These are phyloP conservation scores for Papilio helenus DNA, from an alignment of 1,140 invertebrate species.

Conservation along the genomic window DNA sequence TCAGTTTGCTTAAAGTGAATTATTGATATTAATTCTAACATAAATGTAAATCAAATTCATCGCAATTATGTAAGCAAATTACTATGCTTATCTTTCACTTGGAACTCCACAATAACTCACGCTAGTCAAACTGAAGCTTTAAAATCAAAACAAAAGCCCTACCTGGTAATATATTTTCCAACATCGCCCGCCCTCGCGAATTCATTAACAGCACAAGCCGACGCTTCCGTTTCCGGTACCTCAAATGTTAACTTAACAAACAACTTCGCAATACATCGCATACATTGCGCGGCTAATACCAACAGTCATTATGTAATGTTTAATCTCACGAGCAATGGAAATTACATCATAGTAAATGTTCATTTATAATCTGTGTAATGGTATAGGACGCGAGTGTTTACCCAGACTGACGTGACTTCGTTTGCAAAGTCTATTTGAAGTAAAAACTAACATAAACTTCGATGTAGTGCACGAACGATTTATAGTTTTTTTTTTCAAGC, in stretches of 20 bases:
- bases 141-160: constrained; percentile 71
- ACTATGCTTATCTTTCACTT: constrained; percentile 32
- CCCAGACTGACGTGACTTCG: constrained; percentile 70
- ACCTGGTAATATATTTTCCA: constrained; percentile 71
- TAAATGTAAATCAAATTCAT: constrained; percentile 17
- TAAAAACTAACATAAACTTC: constrained; percentile 78
- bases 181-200: constrained; percentile 76
- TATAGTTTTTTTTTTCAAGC: constrained; percentile 32
- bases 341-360: background rate
- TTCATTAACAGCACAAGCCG: constrained; percentile 78
- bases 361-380: constrained; percentile 1
- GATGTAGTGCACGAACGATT: constrained; percentile 59
- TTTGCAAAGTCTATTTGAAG: constrained; percentile 73
- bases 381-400: constrained; percentile 50
- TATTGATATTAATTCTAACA: too few relatives aligned
- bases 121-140: constrained; percentile 62
- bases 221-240: constrained; percentile 76
- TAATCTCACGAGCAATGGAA: constrained; percentile 43
- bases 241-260: constrained; percentile 37
- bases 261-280: background rate
- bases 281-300: constrained; percentile 52
- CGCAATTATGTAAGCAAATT: background rate
- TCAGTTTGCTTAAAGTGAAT: too few relatives aligned
- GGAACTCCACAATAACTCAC: constrained; percentile 17
- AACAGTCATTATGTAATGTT: background rate